These are phyloP conservation scores for Parnassius orleans DNA, from an alignment of 2,888 invertebrate species.

Conservation along the genomic window DNA sequence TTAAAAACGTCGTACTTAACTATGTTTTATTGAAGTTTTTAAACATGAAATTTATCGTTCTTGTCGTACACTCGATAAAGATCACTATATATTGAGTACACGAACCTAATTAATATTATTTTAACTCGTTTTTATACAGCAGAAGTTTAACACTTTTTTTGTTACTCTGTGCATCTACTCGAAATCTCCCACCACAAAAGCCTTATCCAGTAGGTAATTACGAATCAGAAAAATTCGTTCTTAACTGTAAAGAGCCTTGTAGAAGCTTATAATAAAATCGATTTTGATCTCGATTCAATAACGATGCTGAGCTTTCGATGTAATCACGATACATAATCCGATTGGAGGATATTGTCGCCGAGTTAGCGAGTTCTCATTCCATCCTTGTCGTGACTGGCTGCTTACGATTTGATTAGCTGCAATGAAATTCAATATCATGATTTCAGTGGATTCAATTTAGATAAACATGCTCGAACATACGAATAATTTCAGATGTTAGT, in stretches of 20 bases:
- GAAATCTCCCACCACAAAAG: not conserved
- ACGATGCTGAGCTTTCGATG: slow-evolving; percentile 33
- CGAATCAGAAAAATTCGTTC: not conserved
- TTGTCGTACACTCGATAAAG: too few relatives aligned
- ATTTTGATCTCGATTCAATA: slow-evolving; percentile 42
- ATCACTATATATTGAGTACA: too few relatives aligned
- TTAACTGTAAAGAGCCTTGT: not conserved
- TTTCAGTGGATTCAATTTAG: not conserved
- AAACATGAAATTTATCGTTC: too few relatives aligned
- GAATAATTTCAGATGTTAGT: too few relatives aligned
- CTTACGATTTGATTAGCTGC: slow-evolving; percentile 19
- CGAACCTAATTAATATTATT: too few relatives aligned
- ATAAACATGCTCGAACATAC: too few relatives aligned
- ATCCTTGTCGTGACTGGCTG: slow-evolving; percentile 9
- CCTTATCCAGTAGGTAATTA: slow-evolving; percentile 11
- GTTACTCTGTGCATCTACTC: too few relatives aligned
- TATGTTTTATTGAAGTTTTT: too few relatives aligned
- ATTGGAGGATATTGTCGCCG: slow-evolving; percentile 43
- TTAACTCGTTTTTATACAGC: too few relatives aligned
- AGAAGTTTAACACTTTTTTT: too few relatives aligned
- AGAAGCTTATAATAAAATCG: slow-evolving; percentile 25
- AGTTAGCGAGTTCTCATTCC: slow-evolving; percentile 23
- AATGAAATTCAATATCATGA: not conserved
- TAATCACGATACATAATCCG: slow-evolving; percentile 39
- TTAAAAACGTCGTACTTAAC: too few relatives aligned